Conservation (phyloP, 2,797 vertebrate genomes). For the Eurystomus glaucurus region DNA sequence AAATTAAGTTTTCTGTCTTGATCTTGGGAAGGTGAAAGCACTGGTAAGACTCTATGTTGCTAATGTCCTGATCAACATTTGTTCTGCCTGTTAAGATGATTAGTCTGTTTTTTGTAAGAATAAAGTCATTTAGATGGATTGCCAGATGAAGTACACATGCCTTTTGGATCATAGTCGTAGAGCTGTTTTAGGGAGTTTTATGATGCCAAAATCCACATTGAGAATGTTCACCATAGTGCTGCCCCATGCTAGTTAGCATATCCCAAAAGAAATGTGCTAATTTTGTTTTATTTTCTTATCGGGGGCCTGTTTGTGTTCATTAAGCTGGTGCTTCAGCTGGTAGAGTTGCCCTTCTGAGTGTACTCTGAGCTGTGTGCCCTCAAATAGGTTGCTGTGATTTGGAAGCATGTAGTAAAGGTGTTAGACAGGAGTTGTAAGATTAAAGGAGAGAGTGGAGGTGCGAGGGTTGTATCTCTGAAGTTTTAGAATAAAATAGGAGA, state of each 20-base stretch:
- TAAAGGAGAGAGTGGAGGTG: background rate
- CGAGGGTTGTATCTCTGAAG: background rate
- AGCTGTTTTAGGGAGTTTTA: background rate
- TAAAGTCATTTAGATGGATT: background rate
- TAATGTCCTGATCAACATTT: background rate
- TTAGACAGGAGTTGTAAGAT: background rate
- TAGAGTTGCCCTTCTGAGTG: background rate
- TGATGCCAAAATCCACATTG: background rate
- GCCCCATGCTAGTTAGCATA: accelerated
- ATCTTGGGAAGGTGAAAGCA: slow-evolving; percentile 2
- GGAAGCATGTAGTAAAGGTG: background rate
- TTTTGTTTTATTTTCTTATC: background rate
- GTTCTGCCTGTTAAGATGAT: background rate
- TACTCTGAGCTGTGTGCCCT: background rate
- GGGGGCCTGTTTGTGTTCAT: background rate
- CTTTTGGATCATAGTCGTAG: background rate
- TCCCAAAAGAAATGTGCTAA: background rate
- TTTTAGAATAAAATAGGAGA: background rate
- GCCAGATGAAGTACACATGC: background rate
- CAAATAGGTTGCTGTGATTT: background rate
- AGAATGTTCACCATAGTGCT: background rate
- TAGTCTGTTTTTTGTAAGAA: background rate
- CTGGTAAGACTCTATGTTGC: background rate
- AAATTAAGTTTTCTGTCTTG: slow-evolving; percentile 12
- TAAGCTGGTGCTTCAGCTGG: background rate